These are phyloP conservation scores for Cordilura impudica DNA, from an alignment of 2,888 invertebrate species.

Conservation along the genomic window DNA sequence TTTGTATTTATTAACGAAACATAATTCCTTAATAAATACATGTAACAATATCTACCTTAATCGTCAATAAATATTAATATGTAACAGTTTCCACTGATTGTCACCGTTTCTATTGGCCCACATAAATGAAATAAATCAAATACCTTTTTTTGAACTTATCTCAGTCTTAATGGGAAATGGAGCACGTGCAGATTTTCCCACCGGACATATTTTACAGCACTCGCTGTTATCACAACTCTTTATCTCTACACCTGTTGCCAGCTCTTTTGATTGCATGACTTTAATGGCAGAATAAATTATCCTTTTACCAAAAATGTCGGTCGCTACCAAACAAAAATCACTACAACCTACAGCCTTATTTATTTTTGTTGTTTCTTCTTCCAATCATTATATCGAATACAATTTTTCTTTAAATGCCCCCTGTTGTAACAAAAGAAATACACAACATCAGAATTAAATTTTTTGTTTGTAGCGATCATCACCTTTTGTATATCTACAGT, in stretches of 20 bases:
- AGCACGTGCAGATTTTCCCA: not conserved
- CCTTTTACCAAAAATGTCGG: not conserved
- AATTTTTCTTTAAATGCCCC: conserved; percentile 6
- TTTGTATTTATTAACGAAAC: not conserved
- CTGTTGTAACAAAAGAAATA: conserved; percentile 19
- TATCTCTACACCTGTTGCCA: not conserved
- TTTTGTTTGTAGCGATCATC: not conserved
- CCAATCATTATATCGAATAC: conserved; percentile 4
- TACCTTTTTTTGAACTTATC: not conserved
- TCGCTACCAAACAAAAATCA: not conserved
- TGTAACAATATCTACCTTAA: conserved; percentile 15
- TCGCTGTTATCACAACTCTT: not conserved
- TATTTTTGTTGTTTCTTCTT: conserved; percentile 18
- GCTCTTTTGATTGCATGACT: not conserved
- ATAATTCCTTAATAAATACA: conserved; percentile 1
- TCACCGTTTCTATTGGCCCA: not conserved
- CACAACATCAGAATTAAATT: too few relatives aligned
- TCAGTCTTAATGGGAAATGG: not conserved
- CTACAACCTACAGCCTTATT: conserved; percentile 3
- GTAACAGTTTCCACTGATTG: not conserved
- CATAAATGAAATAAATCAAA: conserved; percentile 21
- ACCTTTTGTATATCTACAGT: not conserved
- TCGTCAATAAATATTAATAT: conserved; percentile 19
- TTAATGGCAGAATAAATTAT: conserved; percentile 10
- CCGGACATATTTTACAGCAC: conserved; percentile 1